These are phyloP conservation scores for Macropis europaea DNA, from an alignment of 2,888 invertebrate genomes.

Conservation along the genomic window DNA sequence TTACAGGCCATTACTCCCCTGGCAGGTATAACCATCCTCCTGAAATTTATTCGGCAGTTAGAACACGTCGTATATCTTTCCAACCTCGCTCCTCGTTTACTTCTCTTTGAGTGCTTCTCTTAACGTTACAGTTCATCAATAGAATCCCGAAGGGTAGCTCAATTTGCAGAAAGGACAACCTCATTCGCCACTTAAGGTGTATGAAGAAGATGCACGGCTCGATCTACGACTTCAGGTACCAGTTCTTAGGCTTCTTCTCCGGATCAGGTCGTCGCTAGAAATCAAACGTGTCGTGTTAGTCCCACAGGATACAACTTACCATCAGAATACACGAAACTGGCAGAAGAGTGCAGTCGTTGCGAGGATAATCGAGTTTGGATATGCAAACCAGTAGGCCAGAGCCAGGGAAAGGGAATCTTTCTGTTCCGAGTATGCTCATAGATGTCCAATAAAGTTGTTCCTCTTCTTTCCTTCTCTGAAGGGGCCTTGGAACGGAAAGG, in stretches of 20 bases:
- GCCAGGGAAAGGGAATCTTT: conserved; percentile 91
- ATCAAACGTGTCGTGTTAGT: conserved; percentile 78
- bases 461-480: too few species aligned
- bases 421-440: conserved; percentile 85
- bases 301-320: conserved; percentile 91
- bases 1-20: conserved; percentile 85
- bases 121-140: conserved; percentile 85
- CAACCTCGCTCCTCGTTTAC: too few species aligned
- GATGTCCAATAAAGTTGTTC: too few species aligned
- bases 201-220: conserved; percentile 91
- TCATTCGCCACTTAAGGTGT: conserved; percentile 88
- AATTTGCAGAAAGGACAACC: conserved; percentile 91
- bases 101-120: too few species aligned
- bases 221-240: conserved; percentile 91
- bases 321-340: conserved; percentile 90
- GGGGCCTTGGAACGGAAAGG: too few species aligned
- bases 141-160: conserved; percentile 91
- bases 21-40: conserved; percentile 83
- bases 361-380: conserved; percentile 86
- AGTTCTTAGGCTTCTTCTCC: background rate
- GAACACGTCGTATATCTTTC: background rate
- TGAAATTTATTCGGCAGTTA: background rate
- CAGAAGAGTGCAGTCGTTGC: conserved; percentile 87
- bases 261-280: background rate
- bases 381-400: conserved; percentile 92